These are phyloP conservation scores for Poecilia wingei DNA, from an alignment of 2,797 vertebrate species.

Conservation along the genomic window DNA sequence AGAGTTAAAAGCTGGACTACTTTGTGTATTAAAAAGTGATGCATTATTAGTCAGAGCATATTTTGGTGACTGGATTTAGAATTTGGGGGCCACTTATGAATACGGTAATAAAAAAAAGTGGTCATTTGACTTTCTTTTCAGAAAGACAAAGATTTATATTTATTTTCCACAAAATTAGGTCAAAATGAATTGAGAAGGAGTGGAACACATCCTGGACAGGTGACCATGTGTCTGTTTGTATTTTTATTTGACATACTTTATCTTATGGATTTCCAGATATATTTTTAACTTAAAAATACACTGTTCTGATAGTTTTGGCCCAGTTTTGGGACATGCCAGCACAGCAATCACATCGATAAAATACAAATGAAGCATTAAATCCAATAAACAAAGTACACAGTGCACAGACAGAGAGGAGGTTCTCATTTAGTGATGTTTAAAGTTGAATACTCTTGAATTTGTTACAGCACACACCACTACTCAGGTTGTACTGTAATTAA, in stretches of 20 bases:
- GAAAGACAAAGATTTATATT: not conserved
- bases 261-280: not conserved
- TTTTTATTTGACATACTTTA: not conserved
- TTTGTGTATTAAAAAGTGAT: constrained; percentile 8
- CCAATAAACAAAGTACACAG: not conserved
- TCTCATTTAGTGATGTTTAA: not conserved
- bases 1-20: constrained; percentile 11
- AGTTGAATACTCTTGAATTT: not conserved
- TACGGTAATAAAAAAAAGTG: not conserved
- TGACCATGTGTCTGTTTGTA: not conserved
- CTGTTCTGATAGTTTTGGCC: not conserved
- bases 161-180: not conserved
- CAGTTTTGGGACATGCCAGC: not conserved
- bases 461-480: not conserved
- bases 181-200: not conserved
- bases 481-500: not conserved
- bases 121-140: not conserved
- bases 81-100: not conserved
- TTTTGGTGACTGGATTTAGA: not conserved
- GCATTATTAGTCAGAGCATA: not conserved
- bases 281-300: not conserved
- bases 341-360: not conserved
- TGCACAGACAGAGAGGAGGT: not conserved
- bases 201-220: not conserved
- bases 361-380: not conserved